Base-by-base conservation (phyloP, 2,888 invertebrate genomes). In the Choristoneura rosaceana region DNA sequence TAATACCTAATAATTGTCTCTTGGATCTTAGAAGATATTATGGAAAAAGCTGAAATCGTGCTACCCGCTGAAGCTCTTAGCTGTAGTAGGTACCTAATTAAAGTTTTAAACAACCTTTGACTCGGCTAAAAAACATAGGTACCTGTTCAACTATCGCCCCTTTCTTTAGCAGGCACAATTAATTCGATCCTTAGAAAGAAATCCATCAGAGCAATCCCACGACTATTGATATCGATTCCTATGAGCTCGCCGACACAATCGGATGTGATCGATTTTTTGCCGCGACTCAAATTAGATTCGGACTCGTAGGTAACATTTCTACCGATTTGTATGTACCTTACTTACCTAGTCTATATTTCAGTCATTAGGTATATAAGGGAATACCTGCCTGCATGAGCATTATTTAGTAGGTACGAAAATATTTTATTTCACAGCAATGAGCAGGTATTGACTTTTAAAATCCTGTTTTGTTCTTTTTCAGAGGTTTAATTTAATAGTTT, bases 151-250 rank as follows among this genome's bases (percentile, higher is more conserved):
- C 87, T 85, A 81, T 84, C 81, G 86, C 82, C 83, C 85, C 84
- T 88, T 86, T 83, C 87, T 84, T 84, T 85, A 86, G 74, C 77
- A 81, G 82, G 78, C 75, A 80, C 83, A 92, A 92, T 92, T 91
- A 92, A 92, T 90, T 91, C 87, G 83, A 84, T 82, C 83, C 80
- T 82, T 84, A 81, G 77, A 78, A 84, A 82, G 82, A 80, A 83
- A 82, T 83, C 74, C 69, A 74, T 74, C 83, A 82, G 78, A 79
- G 79, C 82, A 80, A 80, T 78, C 79, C 85, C 84, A 89, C 90
- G 90, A 91, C 92, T 90, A 89, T 90, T 91, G 91, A 90, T 89
- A 91, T 90, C 88, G 81, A 78, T 79, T 73, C 81, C 84, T 88
- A 84, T 88, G 86, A 84, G 84, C 76, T 82, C 84, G 88, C 92